Percentiles rank a stretch among this genome's conserved stretches.
Evolutionary conservation across 2,888 invertebrate genomes (phyloP).

Genomic region (Tenthredo notha): DNA sequence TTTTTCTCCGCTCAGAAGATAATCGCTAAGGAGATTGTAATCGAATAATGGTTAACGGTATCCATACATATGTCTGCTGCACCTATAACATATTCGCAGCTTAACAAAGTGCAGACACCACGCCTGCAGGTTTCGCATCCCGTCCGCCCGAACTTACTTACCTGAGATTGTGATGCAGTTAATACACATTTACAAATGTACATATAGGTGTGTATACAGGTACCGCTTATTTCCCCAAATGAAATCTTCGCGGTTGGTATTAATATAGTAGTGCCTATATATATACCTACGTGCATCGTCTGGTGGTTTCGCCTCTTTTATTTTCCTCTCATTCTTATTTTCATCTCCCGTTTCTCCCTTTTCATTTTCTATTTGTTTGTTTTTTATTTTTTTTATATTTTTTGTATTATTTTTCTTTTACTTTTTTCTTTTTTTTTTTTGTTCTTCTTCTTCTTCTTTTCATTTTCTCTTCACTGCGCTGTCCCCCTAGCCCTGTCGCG

Average conservation of each 20-base stretch:
- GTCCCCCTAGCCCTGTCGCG: slow-evolving; percentile 49
- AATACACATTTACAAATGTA: neutral
- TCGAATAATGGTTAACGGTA: slow-evolving; percentile 37
- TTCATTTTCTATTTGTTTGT: neutral
- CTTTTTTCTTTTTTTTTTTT: slow-evolving; percentile 42
- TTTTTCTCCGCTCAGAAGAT: neutral
- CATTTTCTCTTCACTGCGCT: slow-evolving; percentile 40
- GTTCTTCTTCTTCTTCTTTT: neutral
- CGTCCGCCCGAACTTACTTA: slow-evolving; percentile 9
- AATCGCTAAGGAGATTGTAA: slow-evolving; percentile 16
- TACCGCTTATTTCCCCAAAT: slow-evolving; percentile 48
- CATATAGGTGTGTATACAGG: neutral
- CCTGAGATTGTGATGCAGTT: neutral
- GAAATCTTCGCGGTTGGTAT: slow-evolving; percentile 35
- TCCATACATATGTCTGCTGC: neutral
- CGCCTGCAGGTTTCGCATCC: slow-evolving; percentile 16
- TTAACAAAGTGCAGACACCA: slow-evolving; percentile 49
- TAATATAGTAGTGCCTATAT: neutral
- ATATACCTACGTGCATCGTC: neutral
- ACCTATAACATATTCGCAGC: slow-evolving; percentile 11
- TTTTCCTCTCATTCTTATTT: slow-evolving; percentile 45
- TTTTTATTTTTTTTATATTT: neutral
- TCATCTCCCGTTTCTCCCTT: slow-evolving; percentile 41
- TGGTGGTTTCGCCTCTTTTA: slow-evolving; percentile 29
- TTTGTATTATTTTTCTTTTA: slow-evolving; percentile 36